A percentile compares a stretch with the other conserved stretches of the same genome.
Conservation (phyloP, 30 jellyfish, hydroid and myxozoan species). For the Mastigias papua region DNA sequence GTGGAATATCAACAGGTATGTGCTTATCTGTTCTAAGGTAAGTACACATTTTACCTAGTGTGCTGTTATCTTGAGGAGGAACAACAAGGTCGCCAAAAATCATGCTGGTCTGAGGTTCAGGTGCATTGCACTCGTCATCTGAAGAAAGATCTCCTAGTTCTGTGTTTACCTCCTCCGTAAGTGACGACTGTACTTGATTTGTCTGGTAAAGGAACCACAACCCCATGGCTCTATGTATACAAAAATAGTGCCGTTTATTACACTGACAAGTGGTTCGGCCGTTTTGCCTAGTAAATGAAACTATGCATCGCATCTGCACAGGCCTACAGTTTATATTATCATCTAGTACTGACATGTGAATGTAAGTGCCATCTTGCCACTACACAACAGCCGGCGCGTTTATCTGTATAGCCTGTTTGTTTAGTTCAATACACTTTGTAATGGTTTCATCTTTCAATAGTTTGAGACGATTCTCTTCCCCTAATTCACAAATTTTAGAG, state of each 20-base stretch:
- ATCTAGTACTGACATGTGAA: conserved; percentile 23
- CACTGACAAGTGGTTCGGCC: conserved; percentile 19
- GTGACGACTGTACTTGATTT: not conserved
- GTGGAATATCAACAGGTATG: not conserved
- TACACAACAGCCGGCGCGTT: conserved; percentile 9
- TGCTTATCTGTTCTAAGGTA: not conserved
- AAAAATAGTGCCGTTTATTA: not conserved
- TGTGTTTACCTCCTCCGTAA: not conserved
- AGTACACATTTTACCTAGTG: not conserved
- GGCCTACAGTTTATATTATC: not conserved
- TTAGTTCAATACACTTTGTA: conserved; percentile 10
- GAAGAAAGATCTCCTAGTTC: not conserved
- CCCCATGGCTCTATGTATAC: conserved; percentile 39
- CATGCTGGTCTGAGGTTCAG: not conserved
- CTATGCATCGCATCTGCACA: conserved; percentile 2
- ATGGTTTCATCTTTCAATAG: conserved; percentile 26
- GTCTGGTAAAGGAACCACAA: conserved; percentile 34
- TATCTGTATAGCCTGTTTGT: not conserved
- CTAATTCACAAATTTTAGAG: not conserved
- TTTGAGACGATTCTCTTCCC: not conserved
- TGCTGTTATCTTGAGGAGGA: not conserved
- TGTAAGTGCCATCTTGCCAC: not conserved
- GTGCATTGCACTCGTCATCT: not conserved
- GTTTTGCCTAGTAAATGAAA: conserved; percentile 5
- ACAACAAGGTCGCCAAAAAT: not conserved